phyloP scores from a whole-genome alignment of 2,797 vertebrate species.

The Alfaro cultratus region DNA sequence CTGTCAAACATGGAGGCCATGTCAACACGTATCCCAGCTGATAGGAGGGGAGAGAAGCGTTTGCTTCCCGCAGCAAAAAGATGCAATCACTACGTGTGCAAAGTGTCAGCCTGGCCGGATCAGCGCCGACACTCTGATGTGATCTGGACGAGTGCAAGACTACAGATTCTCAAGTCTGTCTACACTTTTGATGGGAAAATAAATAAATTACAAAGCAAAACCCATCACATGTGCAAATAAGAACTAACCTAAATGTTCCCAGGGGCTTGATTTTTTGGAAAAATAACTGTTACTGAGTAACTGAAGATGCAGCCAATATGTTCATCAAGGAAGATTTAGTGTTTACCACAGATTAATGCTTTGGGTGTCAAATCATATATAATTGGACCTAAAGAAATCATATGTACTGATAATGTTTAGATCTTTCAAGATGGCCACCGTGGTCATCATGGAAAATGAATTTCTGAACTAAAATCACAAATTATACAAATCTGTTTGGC shows the following conservation, averaged over 20 bases:
- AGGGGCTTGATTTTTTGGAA: not conserved
- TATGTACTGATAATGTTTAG: not conserved
- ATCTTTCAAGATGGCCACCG: not conserved
- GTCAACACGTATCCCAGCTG: conserved; percentile 24
- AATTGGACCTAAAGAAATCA: not conserved
- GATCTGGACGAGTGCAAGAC: conserved; percentile 18
- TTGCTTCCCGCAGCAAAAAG: conserved; percentile 1
- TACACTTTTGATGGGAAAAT: too few relatives aligned
- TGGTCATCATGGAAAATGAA: not conserved
- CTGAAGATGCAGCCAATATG: not conserved
- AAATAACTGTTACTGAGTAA: not conserved
- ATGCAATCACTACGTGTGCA: conserved; percentile 5
- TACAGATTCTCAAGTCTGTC: not conserved
- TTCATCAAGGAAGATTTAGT: not conserved
- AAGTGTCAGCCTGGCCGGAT: conserved; percentile 30
- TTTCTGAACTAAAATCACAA: not conserved
- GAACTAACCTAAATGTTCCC: not conserved
- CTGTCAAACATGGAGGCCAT: conserved; percentile 48
- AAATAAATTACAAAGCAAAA: too few relatives aligned
- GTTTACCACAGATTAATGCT: not conserved
- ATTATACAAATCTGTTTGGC: not conserved
- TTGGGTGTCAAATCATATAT: not conserved
- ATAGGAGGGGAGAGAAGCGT: conserved; percentile 28
- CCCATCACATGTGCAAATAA: not conserved
- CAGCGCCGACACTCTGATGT: conserved; percentile 13